These are phyloP conservation scores for Pygmarrhopalites habei DNA, from an alignment of 1,140 invertebrate species.

Conservation along the genomic window DNA sequence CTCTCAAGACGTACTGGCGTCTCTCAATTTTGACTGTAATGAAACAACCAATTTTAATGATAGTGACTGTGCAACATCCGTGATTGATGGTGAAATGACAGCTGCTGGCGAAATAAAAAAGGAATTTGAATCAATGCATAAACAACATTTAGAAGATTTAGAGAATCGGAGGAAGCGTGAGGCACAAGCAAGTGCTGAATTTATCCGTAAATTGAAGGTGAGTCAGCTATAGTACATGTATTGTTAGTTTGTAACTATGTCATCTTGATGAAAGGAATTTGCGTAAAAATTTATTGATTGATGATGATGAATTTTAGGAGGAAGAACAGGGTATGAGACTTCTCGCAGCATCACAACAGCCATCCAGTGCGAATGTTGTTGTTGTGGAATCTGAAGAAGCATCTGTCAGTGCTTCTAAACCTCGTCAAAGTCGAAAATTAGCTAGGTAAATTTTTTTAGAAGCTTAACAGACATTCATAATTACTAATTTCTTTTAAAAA, in stretches of 20 bases:
- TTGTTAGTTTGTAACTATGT: no score
- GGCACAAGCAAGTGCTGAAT: conserved; percentile 10
- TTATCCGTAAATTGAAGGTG: conserved; percentile 23
- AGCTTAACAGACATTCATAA: background rate
- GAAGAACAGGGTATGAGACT: no score
- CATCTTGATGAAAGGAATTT: no score
- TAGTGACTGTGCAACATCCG: background rate
- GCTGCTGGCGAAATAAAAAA: conserved; percentile 8
- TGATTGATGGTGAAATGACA: conserved; percentile 15
- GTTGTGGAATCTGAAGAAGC: background rate
- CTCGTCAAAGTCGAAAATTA: background rate
- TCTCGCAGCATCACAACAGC: no score
- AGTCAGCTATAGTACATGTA: background rate
- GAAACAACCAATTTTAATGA: no score
- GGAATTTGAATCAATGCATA: conserved; percentile 12
- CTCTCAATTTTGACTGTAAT: no score
- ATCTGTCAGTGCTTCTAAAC: background rate
- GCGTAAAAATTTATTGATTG: no score
- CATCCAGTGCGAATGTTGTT: background rate
- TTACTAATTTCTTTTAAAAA: background rate
- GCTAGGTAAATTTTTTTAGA: background rate
- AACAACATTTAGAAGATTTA: conserved; percentile 11
- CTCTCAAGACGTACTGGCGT: conserved; percentile 8
- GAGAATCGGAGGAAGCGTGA: conserved; percentile 15
- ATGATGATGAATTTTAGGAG: no score